A percentile compares a stretch with the other conserved stretches of the same genome.
Evolutionary conservation across 2,888 invertebrate genomes (phyloP).

Genomic region (Heliconius charithonia): DNA sequence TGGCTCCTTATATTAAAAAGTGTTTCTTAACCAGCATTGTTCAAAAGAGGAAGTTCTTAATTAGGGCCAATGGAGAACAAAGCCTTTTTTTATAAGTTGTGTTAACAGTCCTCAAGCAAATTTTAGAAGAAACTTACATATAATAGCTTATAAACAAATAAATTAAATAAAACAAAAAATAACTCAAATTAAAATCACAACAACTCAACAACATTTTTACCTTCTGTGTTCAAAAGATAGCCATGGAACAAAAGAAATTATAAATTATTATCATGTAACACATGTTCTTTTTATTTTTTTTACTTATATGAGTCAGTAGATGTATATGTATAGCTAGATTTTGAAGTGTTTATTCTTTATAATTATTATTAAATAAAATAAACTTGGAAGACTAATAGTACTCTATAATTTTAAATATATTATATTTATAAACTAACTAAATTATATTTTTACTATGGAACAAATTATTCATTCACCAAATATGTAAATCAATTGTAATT

Average conservation of each 20-base stretch:
- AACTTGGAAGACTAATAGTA: no score
- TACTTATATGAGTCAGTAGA: no score
- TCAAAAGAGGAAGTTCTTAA: conserved; percentile 24
- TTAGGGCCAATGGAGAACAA: conserved; percentile 24
- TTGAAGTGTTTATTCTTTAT: no score
- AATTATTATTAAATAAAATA: no score
- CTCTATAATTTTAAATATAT: no score
- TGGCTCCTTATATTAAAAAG: background rate
- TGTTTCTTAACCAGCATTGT: conserved; percentile 22
- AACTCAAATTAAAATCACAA: conserved; percentile 37
- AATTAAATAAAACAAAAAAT: conserved; percentile 34
- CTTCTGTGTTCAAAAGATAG: conserved; percentile 72
- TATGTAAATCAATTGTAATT: conserved; percentile 44
- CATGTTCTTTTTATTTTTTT: background rate
- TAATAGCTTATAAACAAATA: conserved; percentile 3
- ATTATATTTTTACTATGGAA: background rate
- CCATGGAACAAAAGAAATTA: conserved; percentile 76
- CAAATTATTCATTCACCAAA: background rate
- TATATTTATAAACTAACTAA: background rate
- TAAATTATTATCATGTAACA: background rate
- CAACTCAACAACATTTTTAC: conserved; percentile 60
- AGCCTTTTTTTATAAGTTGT: conserved; percentile 18
- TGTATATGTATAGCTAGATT: no score
- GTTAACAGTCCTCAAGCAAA: background rate
- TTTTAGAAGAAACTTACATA: background rate